Evolutionary conservation across 2,113 vertebrate genomes (phyloP).

Genomic region (Hemichromis elongatus): DNA sequence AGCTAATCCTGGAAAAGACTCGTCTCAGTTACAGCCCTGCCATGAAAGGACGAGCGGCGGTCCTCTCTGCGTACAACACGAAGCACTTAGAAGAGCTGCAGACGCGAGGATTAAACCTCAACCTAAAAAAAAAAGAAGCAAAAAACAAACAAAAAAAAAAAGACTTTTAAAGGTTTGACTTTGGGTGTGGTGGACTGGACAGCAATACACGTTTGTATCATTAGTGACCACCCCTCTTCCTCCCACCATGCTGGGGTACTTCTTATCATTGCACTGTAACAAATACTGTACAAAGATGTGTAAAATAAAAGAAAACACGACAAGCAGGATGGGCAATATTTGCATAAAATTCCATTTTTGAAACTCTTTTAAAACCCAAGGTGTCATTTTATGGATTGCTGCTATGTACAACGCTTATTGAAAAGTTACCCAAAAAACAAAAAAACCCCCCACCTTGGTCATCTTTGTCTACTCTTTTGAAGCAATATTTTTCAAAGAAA

Average conservation of each 20-base stretch:
- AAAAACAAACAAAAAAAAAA: neutral
- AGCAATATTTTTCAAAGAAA: neutral
- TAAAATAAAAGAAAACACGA: slow-evolving; percentile 37
- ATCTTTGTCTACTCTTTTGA: neutral
- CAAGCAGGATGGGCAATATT: neutral
- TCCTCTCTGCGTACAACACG: neutral
- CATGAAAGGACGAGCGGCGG: neutral
- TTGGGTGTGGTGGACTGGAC: slow-evolving; percentile 9
- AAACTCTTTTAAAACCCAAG: slow-evolving; percentile 1
- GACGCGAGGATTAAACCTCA: neutral
- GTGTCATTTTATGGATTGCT: slow-evolving; percentile 35
- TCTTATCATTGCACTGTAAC: slow-evolving; percentile 84
- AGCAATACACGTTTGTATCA: slow-evolving; percentile 1
- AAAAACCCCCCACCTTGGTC: accelerated
- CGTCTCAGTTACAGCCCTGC: neutral
- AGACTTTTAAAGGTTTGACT: neutral
- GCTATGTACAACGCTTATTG: slow-evolving; percentile 8
- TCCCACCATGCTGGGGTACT: neutral
- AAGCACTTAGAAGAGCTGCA: slow-evolving; percentile 45
- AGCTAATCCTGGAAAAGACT: neutral
- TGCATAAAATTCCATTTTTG: neutral
- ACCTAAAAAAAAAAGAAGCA: neutral
- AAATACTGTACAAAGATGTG: slow-evolving; percentile 79
- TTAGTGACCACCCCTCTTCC: neutral
- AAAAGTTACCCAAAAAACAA: neutral